A percentile compares a stretch with the other conserved stretches of the same genome.
These are phyloP conservation scores for Frankliniella intonsa DNA, from an alignment of 2,888 invertebrate genomes.

Conservation along the genomic window DNA sequence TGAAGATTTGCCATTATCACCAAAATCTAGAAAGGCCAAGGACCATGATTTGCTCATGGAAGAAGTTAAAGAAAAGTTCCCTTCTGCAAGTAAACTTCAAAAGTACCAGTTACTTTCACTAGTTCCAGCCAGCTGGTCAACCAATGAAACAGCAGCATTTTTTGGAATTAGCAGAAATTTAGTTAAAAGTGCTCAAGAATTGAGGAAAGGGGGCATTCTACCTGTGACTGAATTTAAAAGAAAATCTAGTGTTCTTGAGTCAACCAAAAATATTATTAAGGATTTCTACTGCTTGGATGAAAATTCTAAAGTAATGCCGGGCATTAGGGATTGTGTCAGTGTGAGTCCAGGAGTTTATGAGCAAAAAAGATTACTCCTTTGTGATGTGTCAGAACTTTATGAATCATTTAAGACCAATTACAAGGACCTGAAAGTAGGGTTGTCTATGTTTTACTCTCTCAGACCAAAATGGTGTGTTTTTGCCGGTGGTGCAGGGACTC, in stretches of 20 bases:
- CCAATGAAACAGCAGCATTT: neutral
- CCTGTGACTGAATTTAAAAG: slow-evolving; percentile 4
- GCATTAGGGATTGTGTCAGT: neutral
- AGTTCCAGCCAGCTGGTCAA: slow-evolving; percentile 2
- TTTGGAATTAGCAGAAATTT: neutral
- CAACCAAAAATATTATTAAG: neutral
- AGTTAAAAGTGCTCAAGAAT: neutral
- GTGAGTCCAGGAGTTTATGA: neutral
- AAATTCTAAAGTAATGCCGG: slow-evolving; percentile 10
- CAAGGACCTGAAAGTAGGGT: neutral
- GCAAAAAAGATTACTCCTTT: neutral
- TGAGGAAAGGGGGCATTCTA: neutral
- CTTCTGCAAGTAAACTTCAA: neutral
- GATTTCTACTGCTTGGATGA: neutral
- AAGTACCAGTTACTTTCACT: neutral
- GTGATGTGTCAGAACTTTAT: neutral
- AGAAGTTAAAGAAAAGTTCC: neutral
- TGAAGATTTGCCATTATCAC: neutral
- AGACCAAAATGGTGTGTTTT: neutral
- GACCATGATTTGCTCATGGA: slow-evolving; percentile 1
- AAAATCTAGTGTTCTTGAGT: neutral
- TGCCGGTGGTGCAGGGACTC: neutral
- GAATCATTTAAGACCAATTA: neutral
- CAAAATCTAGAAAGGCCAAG: neutral
- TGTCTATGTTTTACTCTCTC: neutral